phyloP scores from a whole-genome alignment of 2,888 invertebrate species.

The Tetrapedia diversipes region DNA sequence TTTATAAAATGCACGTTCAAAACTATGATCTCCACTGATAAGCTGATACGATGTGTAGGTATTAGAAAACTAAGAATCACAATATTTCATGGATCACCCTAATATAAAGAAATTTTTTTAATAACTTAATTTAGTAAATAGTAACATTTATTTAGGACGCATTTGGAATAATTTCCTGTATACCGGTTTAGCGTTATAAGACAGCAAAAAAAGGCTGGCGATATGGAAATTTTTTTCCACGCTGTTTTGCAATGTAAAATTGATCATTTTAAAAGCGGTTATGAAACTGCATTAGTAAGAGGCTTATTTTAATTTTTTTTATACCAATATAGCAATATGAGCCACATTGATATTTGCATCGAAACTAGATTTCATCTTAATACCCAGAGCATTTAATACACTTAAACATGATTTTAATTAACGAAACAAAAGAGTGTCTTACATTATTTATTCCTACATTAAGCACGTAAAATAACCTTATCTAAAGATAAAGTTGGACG shows the following conservation, averaged over 20 bases:
- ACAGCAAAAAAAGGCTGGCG: background rate
- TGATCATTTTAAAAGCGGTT: slow-evolving; percentile 4
- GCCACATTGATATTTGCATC: no score
- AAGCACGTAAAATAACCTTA: no score
- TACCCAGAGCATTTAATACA: no score
- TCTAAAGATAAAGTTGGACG: no score
- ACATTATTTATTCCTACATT: background rate
- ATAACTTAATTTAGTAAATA: no score
- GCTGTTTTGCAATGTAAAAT: background rate
- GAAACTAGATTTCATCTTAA: no score
- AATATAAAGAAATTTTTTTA: no score
- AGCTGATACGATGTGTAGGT: no score
- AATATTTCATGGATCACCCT: no score
- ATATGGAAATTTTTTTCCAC: background rate
- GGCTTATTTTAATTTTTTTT: background rate
- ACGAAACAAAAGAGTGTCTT: background rate
- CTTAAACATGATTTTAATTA: background rate
- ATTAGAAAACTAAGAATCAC: no score
- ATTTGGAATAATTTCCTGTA: background rate
- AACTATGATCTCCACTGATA: no score
- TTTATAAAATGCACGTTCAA: no score
- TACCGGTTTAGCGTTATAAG: background rate
- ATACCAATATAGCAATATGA: background rate
- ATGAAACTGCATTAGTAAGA: background rate
- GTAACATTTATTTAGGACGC: background rate